These are phyloP conservation scores for Petaurus breviceps DNA, from an alignment of 2,113 vertebrate species.

Conservation along the genomic window DNA sequence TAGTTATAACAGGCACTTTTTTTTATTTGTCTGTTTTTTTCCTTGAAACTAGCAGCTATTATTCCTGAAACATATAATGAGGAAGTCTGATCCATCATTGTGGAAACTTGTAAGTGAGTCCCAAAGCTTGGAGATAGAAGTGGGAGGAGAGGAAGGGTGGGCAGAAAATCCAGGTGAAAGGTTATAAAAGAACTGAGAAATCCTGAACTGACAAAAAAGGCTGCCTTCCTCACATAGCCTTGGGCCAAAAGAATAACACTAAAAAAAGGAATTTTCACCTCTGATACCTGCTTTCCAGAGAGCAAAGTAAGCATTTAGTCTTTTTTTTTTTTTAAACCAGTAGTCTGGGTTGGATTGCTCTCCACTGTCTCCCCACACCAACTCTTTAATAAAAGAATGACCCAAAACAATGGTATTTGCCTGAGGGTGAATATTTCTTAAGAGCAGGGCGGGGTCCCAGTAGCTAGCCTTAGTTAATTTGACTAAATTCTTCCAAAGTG, in stretches of 20 bases:
- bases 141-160: background rate
- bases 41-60: background rate
- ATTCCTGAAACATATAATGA: constrained; percentile 16
- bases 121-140: background rate
- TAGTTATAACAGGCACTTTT: constrained; percentile 38
- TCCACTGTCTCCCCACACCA: background rate
- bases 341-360: background rate
- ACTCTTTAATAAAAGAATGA: background rate
- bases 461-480: background rate
- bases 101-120: constrained; percentile 27
- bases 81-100: constrained; percentile 24
- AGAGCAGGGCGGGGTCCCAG: too few species aligned
- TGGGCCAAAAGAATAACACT: constrained; percentile 24
- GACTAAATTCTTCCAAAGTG: background rate
- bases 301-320: constrained; percentile 16
- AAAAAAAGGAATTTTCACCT: background rate
- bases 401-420: background rate
- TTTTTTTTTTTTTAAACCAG: background rate
- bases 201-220: background rate
- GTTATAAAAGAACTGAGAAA: background rate
- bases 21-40: background rate
- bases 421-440: background rate
- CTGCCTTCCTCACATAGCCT: background rate
- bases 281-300: constrained; percentile 35
- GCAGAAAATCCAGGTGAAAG: background rate